A percentile compares a stretch with the other conserved stretches of the same genome.
Evolutionary conservation across 2,797 vertebrate species (phyloP).

Genomic region (Okamejei kenojei): DNA sequence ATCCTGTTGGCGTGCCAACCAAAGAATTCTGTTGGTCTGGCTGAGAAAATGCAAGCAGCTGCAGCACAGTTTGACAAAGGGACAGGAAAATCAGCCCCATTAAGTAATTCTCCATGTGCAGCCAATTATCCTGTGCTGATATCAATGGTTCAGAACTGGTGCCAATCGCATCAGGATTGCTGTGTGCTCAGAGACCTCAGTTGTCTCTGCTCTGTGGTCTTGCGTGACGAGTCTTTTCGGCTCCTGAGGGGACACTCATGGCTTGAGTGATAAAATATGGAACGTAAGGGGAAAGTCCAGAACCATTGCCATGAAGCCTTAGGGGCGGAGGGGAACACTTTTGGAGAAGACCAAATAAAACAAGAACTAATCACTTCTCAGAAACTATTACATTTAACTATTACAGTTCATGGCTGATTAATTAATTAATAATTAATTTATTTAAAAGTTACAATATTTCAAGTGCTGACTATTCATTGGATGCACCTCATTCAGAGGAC

Average conservation of each 20-base stretch:
- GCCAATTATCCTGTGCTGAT: not conserved
- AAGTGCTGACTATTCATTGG: no score
- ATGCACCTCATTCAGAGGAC: no score
- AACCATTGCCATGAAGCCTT: no score
- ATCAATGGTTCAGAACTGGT: not conserved
- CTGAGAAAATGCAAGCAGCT: not conserved
- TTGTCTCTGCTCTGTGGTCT: not conserved
- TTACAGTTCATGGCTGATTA: no score
- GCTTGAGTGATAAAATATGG: not conserved
- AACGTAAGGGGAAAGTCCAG: not conserved
- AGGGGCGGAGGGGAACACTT: no score
- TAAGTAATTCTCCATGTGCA: not conserved
- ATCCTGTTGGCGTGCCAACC: not conserved
- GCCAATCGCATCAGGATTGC: not conserved
- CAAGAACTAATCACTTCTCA: no score
- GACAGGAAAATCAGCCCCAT: not conserved
- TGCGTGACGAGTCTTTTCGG: not conserved
- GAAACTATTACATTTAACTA: no score
- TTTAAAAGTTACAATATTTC: no score
- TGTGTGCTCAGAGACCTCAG: not conserved
- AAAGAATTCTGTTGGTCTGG: not conserved
- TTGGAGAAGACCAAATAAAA: no score
- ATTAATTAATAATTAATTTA: no score
- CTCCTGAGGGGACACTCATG: not conserved
- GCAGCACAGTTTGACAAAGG: not conserved